phyloP scores from a whole-genome alignment of 2,113 vertebrate species.

The Microtus oregoni region DNA sequence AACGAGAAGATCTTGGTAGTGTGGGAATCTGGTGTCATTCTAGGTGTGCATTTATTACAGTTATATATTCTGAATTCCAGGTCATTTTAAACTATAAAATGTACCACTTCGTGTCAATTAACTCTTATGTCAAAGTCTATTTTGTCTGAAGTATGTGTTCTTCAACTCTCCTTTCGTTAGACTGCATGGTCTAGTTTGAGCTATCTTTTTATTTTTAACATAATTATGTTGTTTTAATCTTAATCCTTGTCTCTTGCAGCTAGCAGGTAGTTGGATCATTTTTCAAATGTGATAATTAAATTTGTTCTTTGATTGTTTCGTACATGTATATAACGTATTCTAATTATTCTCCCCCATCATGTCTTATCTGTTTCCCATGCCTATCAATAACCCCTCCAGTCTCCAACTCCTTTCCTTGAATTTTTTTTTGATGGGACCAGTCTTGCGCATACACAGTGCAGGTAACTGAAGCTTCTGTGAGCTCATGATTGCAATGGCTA shows the following conservation, averaged over 20 bases:
- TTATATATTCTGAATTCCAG: constrained; percentile 44
- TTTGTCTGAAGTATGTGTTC: constrained; percentile 22
- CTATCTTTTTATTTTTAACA: constrained; percentile 42
- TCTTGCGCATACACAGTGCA: not conserved
- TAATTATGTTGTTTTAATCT: constrained; percentile 53
- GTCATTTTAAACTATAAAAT: constrained; percentile 40
- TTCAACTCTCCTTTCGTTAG: constrained; percentile 6
- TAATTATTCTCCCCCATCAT: not conserved
- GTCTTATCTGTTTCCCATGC: not conserved
- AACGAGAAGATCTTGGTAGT: not conserved
- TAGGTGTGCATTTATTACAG: constrained; percentile 36
- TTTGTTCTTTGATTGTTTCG: not conserved
- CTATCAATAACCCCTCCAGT: not conserved
- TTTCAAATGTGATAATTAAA: not conserved
- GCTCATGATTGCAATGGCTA: not conserved
- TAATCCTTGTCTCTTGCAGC: constrained; percentile 25
- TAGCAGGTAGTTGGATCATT: constrained; percentile 29
- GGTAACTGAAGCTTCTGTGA: not conserved
- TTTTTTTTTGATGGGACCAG: not conserved
- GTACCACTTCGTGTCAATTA: not conserved
- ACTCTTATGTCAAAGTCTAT: constrained; percentile 44
- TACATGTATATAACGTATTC: not conserved
- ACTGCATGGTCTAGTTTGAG: constrained; percentile 26
- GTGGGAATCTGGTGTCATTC: not conserved
- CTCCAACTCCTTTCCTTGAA: not conserved